Evolutionary conservation across 2,113 vertebrate genomes (phyloP), one percentile per base, ranked within the genome.

Genomic region (Pagrus major): DNA sequence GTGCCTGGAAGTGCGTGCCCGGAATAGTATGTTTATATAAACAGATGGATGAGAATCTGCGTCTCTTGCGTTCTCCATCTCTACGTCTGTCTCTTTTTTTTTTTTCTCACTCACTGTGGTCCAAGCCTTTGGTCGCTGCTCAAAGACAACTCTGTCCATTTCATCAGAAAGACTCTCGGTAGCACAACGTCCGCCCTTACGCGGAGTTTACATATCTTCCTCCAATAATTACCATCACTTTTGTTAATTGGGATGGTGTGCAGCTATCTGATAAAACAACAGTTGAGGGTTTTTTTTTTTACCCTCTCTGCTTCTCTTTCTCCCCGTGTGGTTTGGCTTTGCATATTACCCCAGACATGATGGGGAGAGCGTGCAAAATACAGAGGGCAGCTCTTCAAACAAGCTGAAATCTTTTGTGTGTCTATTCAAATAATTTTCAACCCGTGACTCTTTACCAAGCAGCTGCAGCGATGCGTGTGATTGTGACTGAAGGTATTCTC

Each of bases 321-420:
- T 79, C 65, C 12, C 73, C 4, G n/a, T 41, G 35, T 64, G 80
- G 68, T 76, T 85, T 61, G 31, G 61, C 49, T 90, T 92, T 88
- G 81, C 90, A 92, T 88, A 74, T 73, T 56, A 71, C 12, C 55
- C 60, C 70, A 81, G 76, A 76, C 78, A 60, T 46, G 76, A 29
- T 51, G 78, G 72, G 29, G 42, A 68, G 55, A 81, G 76, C 84
- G 46, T 86, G 87, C 66, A 68, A 78, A 78, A 78, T 47, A 72
- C 86, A 73, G 73, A 87, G 81, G 69, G 86, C 78, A 66, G 78
- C 88, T 81, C 82, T 87, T 90, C 88, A 91, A 90, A 92, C 89
- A 85, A 77, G 65, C 81, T 25, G 37, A 73, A 80, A 67, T 86
- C 77, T 88, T 86, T 77, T 84, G 60, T 85, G 71, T 71, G 60